These are phyloP conservation scores for Darevskia mixta DNA, from an alignment of 2,797 vertebrate species.

Conservation along the genomic window DNA sequence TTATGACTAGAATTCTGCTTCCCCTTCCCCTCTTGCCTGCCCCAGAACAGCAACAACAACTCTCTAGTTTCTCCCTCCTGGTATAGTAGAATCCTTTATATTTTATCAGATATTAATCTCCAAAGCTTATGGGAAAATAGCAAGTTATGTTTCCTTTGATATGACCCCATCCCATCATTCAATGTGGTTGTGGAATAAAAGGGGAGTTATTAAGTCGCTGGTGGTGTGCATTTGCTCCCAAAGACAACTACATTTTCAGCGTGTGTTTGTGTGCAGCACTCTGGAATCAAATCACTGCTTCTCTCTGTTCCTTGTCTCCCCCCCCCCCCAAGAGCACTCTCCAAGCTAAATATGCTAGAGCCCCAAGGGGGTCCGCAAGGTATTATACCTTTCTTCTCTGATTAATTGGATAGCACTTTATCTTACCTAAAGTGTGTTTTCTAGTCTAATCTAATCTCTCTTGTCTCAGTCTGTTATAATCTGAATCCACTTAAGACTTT, in stretches of 20 bases:
- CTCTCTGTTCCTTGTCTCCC: neutral
- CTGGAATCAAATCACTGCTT: neutral
- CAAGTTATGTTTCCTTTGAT: neutral
- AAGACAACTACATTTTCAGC: neutral
- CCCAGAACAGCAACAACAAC: neutral
- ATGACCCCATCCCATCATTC: neutral
- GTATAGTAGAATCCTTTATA: neutral
- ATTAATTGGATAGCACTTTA: slow-evolving; percentile 23
- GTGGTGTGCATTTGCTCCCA: neutral
- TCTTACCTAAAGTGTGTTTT: slow-evolving; percentile 23
- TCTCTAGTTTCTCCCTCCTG: neutral
- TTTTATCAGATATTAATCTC: neutral
- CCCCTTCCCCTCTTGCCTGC: no score
- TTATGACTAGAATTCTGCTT: no score
- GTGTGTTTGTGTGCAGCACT: neutral
- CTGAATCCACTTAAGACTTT: rapidly evolving
- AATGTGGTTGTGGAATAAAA: neutral
- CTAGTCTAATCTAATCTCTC: rapidly evolving
- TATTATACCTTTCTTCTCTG: slow-evolving; percentile 13
- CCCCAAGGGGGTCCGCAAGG: neutral
- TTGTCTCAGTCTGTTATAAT: neutral
- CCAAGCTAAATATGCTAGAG: neutral
- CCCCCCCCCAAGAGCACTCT: neutral
- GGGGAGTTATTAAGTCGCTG: neutral
- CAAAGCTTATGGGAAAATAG: neutral